A percentile compares a stretch with the other conserved stretches of the same genome.
Evolutionary conservation across 2,888 invertebrate genomes (phyloP).

Genomic region (Arge pagana): DNA sequence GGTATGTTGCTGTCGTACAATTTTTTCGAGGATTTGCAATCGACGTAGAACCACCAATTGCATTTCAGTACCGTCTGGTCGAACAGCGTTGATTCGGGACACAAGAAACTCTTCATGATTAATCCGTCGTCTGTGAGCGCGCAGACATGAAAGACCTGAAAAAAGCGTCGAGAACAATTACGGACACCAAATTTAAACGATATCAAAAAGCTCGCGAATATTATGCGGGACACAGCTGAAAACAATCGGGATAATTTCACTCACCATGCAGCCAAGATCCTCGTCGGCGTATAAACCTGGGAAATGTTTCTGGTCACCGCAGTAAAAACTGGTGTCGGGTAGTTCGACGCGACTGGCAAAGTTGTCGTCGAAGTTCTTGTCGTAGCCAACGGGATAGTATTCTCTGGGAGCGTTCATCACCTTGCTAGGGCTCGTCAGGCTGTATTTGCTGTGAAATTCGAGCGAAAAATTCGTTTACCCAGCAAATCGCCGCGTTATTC

Average conservation of each 20-base stretch:
- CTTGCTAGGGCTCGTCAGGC: slow-evolving; percentile 58
- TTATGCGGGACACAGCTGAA: slow-evolving; percentile 7
- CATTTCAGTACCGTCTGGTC: slow-evolving; percentile 90
- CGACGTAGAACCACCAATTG: slow-evolving; percentile 95
- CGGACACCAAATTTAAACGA: neutral
- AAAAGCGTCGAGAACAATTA: slow-evolving; percentile 31
- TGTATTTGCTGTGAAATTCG: slow-evolving; percentile 40
- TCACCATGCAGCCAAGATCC: slow-evolving; percentile 88
- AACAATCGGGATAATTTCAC: slow-evolving; percentile 42
- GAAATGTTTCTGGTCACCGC: slow-evolving; percentile 88
- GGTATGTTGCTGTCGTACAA: slow-evolving; percentile 89
- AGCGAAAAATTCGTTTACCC: slow-evolving; percentile 3
- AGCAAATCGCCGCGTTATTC: no score
- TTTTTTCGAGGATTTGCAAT: slow-evolving; percentile 79
- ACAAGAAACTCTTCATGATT: slow-evolving; percentile 89
- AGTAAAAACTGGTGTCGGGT: slow-evolving; percentile 82
- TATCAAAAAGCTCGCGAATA: slow-evolving; percentile 13
- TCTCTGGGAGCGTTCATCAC: slow-evolving; percentile 91
- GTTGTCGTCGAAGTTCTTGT: slow-evolving; percentile 88
- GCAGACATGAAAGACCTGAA: slow-evolving; percentile 88
- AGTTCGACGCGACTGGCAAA: slow-evolving; percentile 83
- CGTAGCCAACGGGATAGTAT: slow-evolving; percentile 86
- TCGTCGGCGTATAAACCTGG: slow-evolving; percentile 89
- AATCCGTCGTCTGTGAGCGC: slow-evolving; percentile 86
- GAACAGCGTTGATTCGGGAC: slow-evolving; percentile 88